phyloP scores from a whole-genome alignment of 2,888 invertebrate genomes.

The Eurois occulta region DNA sequence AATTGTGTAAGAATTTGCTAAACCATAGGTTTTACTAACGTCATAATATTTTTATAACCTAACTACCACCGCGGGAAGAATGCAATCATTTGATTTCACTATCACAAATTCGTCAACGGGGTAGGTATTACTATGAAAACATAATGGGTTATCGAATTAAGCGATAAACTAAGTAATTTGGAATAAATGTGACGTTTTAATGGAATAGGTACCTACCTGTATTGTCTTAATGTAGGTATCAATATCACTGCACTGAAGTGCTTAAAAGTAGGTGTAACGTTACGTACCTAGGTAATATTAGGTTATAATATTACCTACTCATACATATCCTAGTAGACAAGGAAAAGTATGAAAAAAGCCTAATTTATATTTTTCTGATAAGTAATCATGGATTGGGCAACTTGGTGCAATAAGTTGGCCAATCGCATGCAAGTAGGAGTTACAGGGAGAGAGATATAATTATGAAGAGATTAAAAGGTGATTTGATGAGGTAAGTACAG shows the following conservation, averaged over 20 bases:
- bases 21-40: not conserved
- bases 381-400: not conserved
- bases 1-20: not conserved
- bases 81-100: constrained; percentile 30
- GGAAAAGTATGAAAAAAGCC: not conserved
- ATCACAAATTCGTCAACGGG: constrained; percentile 29
- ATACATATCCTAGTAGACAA: not conserved
- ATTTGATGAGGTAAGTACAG: not conserved
- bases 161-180: constrained; percentile 45
- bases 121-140: constrained; percentile 46
- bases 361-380: not conserved
- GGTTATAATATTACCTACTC: not conserved
- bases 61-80: not conserved
- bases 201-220: not conserved
- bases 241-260: not conserved
- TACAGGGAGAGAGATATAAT: not conserved
- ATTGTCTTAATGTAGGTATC: not conserved
- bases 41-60: not conserved
- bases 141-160: constrained; percentile 28
- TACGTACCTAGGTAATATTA: not conserved
- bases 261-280: not conserved
- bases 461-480: too few species aligned
- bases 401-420: not conserved
- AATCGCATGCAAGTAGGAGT: constrained; percentile 1
- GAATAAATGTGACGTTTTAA: constrained; percentile 31